Conservation (phyloP, 2,113 vertebrate genomes). For the Marmota monax region DNA sequence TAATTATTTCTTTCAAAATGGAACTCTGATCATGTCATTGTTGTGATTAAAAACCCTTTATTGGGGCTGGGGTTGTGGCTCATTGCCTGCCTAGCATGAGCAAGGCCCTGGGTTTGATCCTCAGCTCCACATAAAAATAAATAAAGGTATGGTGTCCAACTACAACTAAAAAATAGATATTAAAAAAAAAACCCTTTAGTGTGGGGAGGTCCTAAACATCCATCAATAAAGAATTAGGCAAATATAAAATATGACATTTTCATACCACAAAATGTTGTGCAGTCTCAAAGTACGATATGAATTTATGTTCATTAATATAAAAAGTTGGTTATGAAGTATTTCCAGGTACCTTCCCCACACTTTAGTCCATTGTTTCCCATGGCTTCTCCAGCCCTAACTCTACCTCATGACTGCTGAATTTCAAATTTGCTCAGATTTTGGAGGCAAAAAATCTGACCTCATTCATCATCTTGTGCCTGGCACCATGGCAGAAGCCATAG, state of each 20-base stretch:
- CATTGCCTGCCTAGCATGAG: too few species aligned
- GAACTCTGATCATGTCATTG: not conserved
- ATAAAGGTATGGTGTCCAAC: too few species aligned
- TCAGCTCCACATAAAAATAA: too few species aligned
- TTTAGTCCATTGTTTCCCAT: not conserved
- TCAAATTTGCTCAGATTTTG: constrained; percentile 9
- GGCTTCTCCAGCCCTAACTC: not conserved
- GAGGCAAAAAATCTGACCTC: not conserved
- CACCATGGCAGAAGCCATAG: not conserved
- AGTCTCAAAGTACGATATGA: not conserved
- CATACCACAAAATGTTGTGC: not conserved
- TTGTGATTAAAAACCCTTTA: not conserved
- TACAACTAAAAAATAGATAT: too few species aligned
- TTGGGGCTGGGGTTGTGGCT: too few species aligned
- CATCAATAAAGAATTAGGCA: not conserved
- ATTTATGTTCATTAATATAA: not conserved
- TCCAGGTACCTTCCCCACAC: not conserved
- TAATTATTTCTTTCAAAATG: not conserved
- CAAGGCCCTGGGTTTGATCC: too few species aligned
- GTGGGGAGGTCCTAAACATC: not conserved
- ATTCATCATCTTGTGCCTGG: not conserved
- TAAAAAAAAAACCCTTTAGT: not conserved
- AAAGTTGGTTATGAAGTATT: not conserved
- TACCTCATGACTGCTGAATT: not conserved
- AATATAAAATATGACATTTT: not conserved